Evolutionary conservation across 2,888 invertebrate species (phyloP).

Genomic region (Pseudoips prasinana): DNA sequence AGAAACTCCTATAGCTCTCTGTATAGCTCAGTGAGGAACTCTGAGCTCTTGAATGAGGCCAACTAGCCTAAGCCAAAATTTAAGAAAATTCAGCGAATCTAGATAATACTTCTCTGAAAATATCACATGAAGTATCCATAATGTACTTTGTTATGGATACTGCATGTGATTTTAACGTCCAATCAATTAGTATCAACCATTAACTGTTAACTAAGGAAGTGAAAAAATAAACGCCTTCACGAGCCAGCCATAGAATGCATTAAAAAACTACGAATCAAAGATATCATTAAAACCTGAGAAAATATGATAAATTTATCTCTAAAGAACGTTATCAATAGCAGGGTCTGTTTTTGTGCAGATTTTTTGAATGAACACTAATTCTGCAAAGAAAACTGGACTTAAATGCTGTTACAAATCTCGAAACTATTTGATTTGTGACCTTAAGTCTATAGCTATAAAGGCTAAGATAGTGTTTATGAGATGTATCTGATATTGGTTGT

Average conservation of each 20-base stretch:
- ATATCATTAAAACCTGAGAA: conserved; percentile 59
- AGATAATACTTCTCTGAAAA: too few species aligned
- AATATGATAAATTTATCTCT: conserved; percentile 61
- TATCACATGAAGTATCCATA: too few species aligned
- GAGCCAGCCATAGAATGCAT: conserved; percentile 39
- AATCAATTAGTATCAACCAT: conserved; percentile 36
- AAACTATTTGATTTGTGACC: conserved; percentile 20
- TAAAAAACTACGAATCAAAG: conserved; percentile 54
- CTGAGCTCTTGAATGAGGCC: too few species aligned
- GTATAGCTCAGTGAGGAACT: too few species aligned
- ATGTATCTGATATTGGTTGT: conserved; percentile 13
- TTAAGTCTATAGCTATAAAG: conserved; percentile 16
- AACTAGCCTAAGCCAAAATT: too few species aligned
- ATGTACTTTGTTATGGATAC: too few species aligned
- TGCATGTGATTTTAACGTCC: too few species aligned
- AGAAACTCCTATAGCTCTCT: too few species aligned
- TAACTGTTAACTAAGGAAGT: conserved; percentile 32
- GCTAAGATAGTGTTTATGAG: conserved; percentile 4
- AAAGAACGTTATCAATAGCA: conserved; percentile 40
- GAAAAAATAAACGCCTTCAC: conserved; percentile 34
- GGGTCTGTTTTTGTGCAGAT: conserved; percentile 48
- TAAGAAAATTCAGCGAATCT: too few species aligned
- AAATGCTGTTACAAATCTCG: neutral
- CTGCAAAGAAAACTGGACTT: conserved; percentile 10
- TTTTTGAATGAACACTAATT: conserved; percentile 48